Conservation (phyloP, 2,113 vertebrate species). For the Marmota monax region DNA sequence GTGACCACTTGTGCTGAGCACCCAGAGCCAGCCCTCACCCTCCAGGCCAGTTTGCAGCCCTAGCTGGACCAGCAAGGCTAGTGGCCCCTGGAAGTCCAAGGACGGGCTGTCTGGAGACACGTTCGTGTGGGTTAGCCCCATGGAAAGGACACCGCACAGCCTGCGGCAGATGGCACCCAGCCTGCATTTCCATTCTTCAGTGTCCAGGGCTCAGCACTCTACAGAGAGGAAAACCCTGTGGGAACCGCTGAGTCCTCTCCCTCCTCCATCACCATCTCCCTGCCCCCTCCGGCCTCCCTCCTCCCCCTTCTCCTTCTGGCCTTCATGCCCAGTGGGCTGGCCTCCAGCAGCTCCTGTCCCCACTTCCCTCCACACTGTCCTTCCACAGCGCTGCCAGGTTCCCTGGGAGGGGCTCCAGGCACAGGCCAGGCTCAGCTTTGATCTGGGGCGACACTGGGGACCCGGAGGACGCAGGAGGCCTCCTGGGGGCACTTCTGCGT, state of each 20-base stretch:
- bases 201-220: not conserved
- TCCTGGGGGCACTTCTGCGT: too few relatives aligned
- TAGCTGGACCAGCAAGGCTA: too few relatives aligned
- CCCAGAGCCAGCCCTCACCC: not conserved
- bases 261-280: not conserved
- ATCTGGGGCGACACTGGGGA: too few relatives aligned
- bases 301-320: not conserved
- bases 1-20: not conserved
- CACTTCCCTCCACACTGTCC: too few relatives aligned
- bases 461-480: not conserved
- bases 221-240: not conserved
- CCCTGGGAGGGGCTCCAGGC: too few relatives aligned
- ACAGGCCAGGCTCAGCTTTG: too few relatives aligned
- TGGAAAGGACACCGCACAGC: too few relatives aligned
- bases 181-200: not conserved
- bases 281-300: too few relatives aligned
- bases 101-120: not conserved
- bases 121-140: not conserved
- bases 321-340: not conserved
- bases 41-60: too few relatives aligned
- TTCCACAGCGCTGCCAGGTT: too few relatives aligned
- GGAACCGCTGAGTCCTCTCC: too few relatives aligned
- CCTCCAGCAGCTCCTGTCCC: too few relatives aligned
- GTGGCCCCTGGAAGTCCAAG: not conserved
- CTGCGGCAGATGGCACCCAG: not conserved